Evolutionary conservation across 2,888 invertebrate species (phyloP), one percentile per base, ranked within the genome.

Genomic region (Blomia tropicalis): DNA sequence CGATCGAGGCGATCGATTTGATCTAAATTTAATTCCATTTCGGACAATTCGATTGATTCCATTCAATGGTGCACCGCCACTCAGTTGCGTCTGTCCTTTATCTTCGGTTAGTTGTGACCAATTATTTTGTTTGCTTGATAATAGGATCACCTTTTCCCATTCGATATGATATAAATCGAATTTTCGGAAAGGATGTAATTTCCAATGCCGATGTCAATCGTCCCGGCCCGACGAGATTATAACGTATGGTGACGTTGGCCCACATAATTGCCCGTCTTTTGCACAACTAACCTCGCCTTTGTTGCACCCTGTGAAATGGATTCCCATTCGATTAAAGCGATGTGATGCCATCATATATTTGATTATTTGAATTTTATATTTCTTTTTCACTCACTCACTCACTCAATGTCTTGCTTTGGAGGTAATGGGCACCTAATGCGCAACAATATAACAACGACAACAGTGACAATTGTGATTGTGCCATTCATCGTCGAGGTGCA

Each of bases 141-240:
- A 36, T 36, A 17, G 36, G 7, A 36, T 36, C 17, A 17, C 7
- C 36, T 17, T 11, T 36, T 36, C 7, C 36, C 7, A 36, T n/a
- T n/a, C n/a, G n/a, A n/a, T n/a, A n/a, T n/a, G n/a, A n/a, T n/a
- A 47, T 47, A 47, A 47, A 47, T 47, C 51, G 7, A 47, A 47
- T 47, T 11, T 25, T n/a, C 7, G 23, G 7, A 47, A 47, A 47
- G 51, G 51, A 47, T 47, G 51, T 47, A 47, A 47, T 47, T 47
- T 47, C n/a, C 7, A n/a, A 7, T 27, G 51, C 51, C 51, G 51
- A 47, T 47, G 51, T 47, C 51, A 47, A 47, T 47, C 51, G 51
- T 17, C 36, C 36, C 7, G 36, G n/a, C n/a, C 36, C 7, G 36
- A 36, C 7, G 36, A 36, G 36, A 36, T 36, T 36, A 36, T 36